Conservation (phyloP, 1,140 invertebrate species). For the Grapholita molesta region DNA sequence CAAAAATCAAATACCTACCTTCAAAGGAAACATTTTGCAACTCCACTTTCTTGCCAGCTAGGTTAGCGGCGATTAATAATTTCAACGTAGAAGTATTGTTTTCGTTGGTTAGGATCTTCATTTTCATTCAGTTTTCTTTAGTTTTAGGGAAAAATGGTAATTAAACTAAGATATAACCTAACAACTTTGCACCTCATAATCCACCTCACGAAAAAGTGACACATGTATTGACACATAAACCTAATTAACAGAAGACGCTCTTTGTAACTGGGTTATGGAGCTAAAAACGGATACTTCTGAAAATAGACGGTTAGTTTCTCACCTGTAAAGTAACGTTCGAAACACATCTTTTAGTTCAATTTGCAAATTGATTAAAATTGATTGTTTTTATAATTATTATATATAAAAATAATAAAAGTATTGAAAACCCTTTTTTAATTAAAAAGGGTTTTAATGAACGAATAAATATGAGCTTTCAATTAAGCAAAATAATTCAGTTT, state of each 20-base stretch:
- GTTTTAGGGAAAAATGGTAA: conserved; percentile 20
- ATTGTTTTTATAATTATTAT: no score
- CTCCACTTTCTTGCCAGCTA: conserved; percentile 77
- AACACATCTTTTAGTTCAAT: neutral
- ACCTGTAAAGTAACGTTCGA: neutral
- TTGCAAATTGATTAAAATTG: no score
- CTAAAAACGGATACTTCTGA: neutral
- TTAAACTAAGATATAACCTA: conserved; percentile 13
- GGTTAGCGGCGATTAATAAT: conserved; percentile 82
- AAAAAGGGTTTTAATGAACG: no score
- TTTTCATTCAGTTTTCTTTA: conserved; percentile 52
- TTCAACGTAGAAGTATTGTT: conserved; percentile 86
- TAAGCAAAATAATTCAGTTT: neutral
- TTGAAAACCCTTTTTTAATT: no score
- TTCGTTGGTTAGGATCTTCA: conserved; percentile 84
- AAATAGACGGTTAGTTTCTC: neutral
- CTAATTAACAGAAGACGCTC: neutral
- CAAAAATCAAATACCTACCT: conserved; percentile 63
- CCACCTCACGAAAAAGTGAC: conserved; percentile 16
- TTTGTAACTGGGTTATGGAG: neutral
- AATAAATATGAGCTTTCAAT: no score
- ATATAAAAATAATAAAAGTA: no score
- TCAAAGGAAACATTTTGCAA: conserved; percentile 77
- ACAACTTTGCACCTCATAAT: conserved; percentile 34
- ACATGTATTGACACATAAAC: neutral